Evolutionary conservation across 2,888 invertebrate species (phyloP).

Genomic region (Hydriomena furcata): DNA sequence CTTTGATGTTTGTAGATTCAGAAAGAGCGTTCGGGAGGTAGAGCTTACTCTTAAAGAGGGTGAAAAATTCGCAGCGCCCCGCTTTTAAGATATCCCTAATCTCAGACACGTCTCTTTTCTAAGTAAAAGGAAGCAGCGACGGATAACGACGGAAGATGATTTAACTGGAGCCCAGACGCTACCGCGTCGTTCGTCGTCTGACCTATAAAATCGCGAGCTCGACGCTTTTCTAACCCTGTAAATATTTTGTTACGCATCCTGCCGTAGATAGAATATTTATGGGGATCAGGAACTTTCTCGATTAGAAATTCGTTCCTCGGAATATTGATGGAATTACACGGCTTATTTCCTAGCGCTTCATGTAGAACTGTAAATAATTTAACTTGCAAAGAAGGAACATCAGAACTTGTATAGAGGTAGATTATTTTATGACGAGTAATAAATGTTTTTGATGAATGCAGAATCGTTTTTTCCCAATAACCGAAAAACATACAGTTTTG

Average conservation of each 20-base stretch:
- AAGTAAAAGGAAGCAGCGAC: constrained; percentile 45
- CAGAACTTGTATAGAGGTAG: constrained; percentile 48
- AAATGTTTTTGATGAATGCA: too few relatives aligned
- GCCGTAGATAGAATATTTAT: constrained; percentile 70
- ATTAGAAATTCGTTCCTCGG: constrained; percentile 70
- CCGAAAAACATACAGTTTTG: too few relatives aligned
- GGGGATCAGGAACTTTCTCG: constrained; percentile 58
- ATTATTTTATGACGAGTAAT: too few relatives aligned
- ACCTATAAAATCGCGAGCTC: constrained; percentile 55
- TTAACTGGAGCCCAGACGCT: constrained; percentile 49
- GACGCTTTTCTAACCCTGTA: constrained; percentile 51
- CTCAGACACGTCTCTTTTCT: constrained; percentile 36
- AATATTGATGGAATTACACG: constrained; percentile 53
- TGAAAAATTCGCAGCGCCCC: constrained; percentile 65
- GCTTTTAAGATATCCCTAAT: constrained; percentile 46
- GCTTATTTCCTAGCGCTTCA: constrained; percentile 54
- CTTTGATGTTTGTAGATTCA: constrained; percentile 65
- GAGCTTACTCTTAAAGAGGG: constrained; percentile 49
- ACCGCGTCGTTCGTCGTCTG: constrained; percentile 43
- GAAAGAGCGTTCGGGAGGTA: constrained; percentile 41
- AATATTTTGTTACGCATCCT: constrained; percentile 63
- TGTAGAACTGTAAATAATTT: constrained; percentile 71
- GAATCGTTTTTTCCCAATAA: too few relatives aligned
- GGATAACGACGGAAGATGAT: constrained; percentile 57
- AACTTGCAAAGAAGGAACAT: constrained; percentile 48